Evolutionary conservation across 1,140 invertebrate species (phyloP), one percentile per base, ranked within the genome.

Genomic region (Orussus abietinus): DNA sequence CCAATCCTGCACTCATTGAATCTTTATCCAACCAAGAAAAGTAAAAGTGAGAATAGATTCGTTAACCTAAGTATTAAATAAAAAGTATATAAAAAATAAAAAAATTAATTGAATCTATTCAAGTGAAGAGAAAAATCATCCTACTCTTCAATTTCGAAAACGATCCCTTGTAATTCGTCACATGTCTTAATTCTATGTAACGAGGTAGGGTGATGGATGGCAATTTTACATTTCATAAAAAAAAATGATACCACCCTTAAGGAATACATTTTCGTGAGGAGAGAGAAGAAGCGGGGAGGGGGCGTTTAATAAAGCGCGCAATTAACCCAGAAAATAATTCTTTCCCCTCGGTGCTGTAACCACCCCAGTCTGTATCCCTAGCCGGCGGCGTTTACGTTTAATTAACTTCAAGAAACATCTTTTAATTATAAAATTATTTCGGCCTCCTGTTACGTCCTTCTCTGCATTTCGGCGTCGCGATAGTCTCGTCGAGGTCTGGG

Each of bases 301-400:
- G 15, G 15, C 10, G 15, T 9, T 47, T 54, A 36, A 21, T 34
- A 31, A 52, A 14, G 19, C 39, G 47, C 41, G 46, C 46, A 64
- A 62, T 65, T 62, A 64, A 60, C 55, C 49, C 22, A 38, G 36
- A 30, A 54, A 62, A 64, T 61, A 62, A 64, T 62, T 64, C 51
- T 60, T 53, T 37, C 20, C 32, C 39, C 54, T 36, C 17, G 15
- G 31, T 12, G 13, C 31, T 17, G 4, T 13, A 33, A 10, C 35
- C 4, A 3, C 10, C 31, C 28, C 30, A 38, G 36, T n/a, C 13
- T 12, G 41, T 25, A 36, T n/a, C 32, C 5, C 9, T 7, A 5
- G 5, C 18, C 11, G 1, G 3, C 4, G 32, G 38, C 30, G 33
- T 14, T n/a, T 34, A 28, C 47, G 57, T 62, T 63, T 64, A 64